Conservation (phyloP, 2,888 invertebrate species). For the Andrena camellia region DNA sequence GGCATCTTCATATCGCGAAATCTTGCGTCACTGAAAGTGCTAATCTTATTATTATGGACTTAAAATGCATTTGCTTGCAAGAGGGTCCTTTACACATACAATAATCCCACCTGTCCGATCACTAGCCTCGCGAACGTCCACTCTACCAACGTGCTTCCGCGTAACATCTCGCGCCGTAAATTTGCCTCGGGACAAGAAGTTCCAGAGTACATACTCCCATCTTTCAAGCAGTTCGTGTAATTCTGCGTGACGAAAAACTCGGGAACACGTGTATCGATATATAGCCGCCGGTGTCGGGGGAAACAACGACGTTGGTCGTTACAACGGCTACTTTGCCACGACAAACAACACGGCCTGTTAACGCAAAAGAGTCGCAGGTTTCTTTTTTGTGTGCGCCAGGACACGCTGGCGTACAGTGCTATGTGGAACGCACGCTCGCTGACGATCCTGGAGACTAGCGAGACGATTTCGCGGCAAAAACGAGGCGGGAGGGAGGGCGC, state of each 20-base stretch:
- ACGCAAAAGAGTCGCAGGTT: slow-evolving; percentile 41
- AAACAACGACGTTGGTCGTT: slow-evolving; percentile 26
- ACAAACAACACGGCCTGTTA: slow-evolving; percentile 56
- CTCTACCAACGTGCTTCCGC: neutral
- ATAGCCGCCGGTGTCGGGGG: slow-evolving; percentile 5
- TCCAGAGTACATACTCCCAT: neutral
- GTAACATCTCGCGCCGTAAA: neutral
- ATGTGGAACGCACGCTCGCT: slow-evolving; percentile 63
- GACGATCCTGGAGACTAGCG: slow-evolving; percentile 65
- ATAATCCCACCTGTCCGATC: neutral
- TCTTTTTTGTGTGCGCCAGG: slow-evolving; percentile 34
- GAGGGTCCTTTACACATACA: neutral
- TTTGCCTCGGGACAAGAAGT: neutral
- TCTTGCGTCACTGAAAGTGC: no score
- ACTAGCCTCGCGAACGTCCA: neutral
- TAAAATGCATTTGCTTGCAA: no score
- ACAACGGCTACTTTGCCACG: slow-evolving; percentile 53
- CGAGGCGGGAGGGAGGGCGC: slow-evolving; percentile 18
- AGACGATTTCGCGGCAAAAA: slow-evolving; percentile 68
- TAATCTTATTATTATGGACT: no score
- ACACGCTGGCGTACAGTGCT: slow-evolving; percentile 18
- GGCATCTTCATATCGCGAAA: no score
- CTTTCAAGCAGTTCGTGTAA: slow-evolving; percentile 1
- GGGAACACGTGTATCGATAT: slow-evolving; percentile 61
- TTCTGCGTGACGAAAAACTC: slow-evolving; percentile 11